Conservation (phyloP, 2,888 invertebrate species). For the Diadromus collaris region DNA sequence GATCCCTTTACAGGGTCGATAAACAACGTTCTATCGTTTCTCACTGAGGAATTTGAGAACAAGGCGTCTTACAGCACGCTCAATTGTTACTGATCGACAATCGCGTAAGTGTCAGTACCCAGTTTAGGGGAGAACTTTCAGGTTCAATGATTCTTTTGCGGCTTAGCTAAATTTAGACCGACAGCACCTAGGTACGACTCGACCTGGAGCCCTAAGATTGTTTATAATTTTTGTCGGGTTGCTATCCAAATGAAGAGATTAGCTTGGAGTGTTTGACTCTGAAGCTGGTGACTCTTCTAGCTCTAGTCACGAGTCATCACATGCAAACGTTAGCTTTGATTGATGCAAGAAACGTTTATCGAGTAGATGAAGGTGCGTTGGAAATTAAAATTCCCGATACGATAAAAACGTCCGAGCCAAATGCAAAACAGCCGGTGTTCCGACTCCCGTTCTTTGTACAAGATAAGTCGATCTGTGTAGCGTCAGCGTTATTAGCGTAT, state of each 20-base stretch:
- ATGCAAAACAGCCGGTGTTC: conserved; percentile 38
- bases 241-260: conserved; percentile 50
- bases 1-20: conserved; percentile 1
- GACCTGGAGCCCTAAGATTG: conserved; percentile 55
- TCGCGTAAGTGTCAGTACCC: conserved; percentile 29
- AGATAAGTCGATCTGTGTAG: conserved; percentile 48
- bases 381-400: conserved; percentile 53
- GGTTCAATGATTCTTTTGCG: conserved; percentile 62
- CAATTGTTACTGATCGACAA: conserved; percentile 36
- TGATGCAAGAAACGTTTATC: conserved; percentile 51
- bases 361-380: conserved; percentile 47
- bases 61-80: conserved; percentile 27
- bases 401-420: conserved; percentile 53
- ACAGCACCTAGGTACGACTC: conserved; percentile 55
- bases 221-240: conserved; percentile 39
- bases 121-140: conserved; percentile 44
- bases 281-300: conserved; percentile 50
- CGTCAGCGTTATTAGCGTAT: conserved; percentile 39
- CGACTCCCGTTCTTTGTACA: conserved; percentile 48
- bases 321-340: conserved; percentile 58
- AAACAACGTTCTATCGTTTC: conserved; percentile 11
- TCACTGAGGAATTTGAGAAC: conserved; percentile 13
- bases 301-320: conserved; percentile 55
- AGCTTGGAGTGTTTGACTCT: conserved; percentile 41
- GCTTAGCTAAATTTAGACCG: conserved; percentile 59